phyloP scores from a whole-genome alignment of 2,797 vertebrate species.

The Gymnopithys bicolor region DNA sequence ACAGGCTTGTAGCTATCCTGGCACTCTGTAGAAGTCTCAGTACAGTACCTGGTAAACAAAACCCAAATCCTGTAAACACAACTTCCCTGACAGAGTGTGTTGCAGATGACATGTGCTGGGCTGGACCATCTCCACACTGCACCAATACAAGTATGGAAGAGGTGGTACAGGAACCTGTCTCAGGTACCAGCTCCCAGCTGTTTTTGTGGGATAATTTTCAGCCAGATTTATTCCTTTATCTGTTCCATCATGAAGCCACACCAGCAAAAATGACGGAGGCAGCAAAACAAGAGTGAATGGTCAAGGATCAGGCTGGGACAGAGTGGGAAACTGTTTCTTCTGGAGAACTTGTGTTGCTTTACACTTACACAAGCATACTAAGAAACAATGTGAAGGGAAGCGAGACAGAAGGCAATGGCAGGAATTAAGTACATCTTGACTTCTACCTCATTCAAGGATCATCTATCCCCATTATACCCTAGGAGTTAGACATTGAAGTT shows the following conservation, averaged over 20 bases:
- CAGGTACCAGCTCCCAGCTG: neutral
- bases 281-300: neutral
- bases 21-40: neutral
- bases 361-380: neutral
- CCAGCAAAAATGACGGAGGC: neutral
- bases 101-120: accelerated
- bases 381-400: neutral
- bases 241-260: neutral
- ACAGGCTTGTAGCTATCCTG: neutral
- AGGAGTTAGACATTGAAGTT: neutral
- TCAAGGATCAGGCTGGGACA: neutral
- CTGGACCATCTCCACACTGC: neutral
- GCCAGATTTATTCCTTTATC: neutral
- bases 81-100: neutral
- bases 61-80: neutral
- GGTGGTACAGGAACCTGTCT: neutral
- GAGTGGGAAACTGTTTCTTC: neutral
- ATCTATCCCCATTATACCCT: neutral
- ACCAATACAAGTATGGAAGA: neutral
- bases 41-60: neutral
- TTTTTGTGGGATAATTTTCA: neutral
- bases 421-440: neutral
- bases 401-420: neutral
- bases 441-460: neutral
- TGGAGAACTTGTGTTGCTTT: neutral